Conservation (phyloP, 2,888 invertebrate genomes). For the Chymomyza caudatula region DNA sequence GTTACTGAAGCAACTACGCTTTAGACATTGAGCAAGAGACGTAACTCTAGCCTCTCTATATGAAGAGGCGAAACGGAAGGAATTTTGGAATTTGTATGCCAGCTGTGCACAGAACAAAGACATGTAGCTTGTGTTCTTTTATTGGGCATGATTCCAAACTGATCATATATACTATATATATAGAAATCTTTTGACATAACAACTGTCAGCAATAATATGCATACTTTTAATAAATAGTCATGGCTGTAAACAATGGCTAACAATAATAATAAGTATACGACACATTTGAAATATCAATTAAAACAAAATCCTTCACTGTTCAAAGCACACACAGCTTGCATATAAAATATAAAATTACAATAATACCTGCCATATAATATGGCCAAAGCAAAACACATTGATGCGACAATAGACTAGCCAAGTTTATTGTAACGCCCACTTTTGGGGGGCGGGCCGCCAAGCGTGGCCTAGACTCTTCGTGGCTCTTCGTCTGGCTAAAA, state of each 20-base stretch:
- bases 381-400: constrained; percentile 17
- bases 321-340: constrained; percentile 25
- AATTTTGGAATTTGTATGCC: too few relatives aligned
- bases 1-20: too few relatives aligned
- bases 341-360: constrained; percentile 35
- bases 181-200: neutral
- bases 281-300: constrained; percentile 34
- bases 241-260: neutral
- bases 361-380: constrained; percentile 7
- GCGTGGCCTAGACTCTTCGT: neutral
- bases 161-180: neutral
- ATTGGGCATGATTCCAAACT: neutral
- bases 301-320: constrained; percentile 20
- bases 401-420: constrained; percentile 25
- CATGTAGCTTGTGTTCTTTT: too few relatives aligned
- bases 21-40: too few relatives aligned
- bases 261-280: neutral
- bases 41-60: too few relatives aligned
- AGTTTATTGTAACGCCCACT: neutral
- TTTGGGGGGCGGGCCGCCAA: neutral
- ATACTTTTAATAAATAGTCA: neutral
- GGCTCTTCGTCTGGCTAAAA: neutral
- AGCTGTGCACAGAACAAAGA: too few relatives aligned
- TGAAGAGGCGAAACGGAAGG: too few relatives aligned
- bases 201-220: neutral